Conservation (phyloP, 2,888 invertebrate species). For the Trissolcus japonicus region DNA sequence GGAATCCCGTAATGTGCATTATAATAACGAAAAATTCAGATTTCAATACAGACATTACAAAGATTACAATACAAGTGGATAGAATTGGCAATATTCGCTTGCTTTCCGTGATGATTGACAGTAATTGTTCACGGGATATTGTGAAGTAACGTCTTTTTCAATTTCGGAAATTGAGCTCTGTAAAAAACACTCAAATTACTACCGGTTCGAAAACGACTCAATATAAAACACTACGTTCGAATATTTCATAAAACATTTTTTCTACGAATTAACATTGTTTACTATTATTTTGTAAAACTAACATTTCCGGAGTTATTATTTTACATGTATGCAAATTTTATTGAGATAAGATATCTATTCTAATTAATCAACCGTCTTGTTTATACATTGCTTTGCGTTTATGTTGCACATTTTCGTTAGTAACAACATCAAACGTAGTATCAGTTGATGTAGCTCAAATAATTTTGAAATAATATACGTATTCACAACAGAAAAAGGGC, state of each 20-base stretch:
- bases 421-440: conserved; percentile 22
- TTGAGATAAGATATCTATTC: too few relatives aligned
- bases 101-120: background rate
- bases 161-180: too few relatives aligned
- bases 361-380: background rate
- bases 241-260: too few relatives aligned
- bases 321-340: too few relatives aligned
- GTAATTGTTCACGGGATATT: background rate
- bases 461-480: conserved; percentile 12
- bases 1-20: conserved; percentile 1
- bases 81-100: conserved; percentile 17
- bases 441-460: conserved; percentile 4
- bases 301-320: too few relatives aligned
- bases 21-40: conserved; percentile 9
- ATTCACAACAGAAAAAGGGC: conserved; percentile 12
- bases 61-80: conserved; percentile 8
- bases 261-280: too few relatives aligned
- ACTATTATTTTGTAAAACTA: too few relatives aligned
- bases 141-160: too few relatives aligned
- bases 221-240: too few relatives aligned
- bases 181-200: background rate
- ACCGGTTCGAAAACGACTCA: too few relatives aligned
- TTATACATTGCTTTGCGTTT: conserved; percentile 3
- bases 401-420: background rate
- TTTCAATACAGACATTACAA: too few relatives aligned